Base-by-base conservation (phyloP, 2,113 vertebrate species). In the Peromyscus leucopus region DNA sequence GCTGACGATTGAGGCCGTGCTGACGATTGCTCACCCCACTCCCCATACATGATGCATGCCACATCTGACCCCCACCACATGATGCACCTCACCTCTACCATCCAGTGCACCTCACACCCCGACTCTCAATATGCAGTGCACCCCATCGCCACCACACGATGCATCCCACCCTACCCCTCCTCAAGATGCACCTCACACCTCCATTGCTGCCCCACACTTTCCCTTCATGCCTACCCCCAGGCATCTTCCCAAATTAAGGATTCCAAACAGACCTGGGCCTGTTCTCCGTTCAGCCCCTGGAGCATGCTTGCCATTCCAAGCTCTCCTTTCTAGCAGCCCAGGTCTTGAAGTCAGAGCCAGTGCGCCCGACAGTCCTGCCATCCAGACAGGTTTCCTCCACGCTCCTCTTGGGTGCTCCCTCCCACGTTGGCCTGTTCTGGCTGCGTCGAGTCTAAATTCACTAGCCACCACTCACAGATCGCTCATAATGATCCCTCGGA, bases 401-500 rank as follows among this genome's bases (percentile, higher is more conserved):
- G 86, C 51, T 63, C 2, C 90, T 92, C 92, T 97, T 97, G 28
- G 36, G 86, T 5, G 92, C 31, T 78, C 31, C 85, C 65, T 57
- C 10, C 89, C 33, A 0, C 75, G 75, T 42, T 55, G 3, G 95
- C 78, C 95, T 94, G 96, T 95, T 96, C 97, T 90, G 48, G 76
- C 87, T 92, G 93, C 96, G 61, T 36, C 42, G 84, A 96, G 96
- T 39, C 98, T 48, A 96, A 96, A 59, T 94, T 86, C 96, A 90
- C 96, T 96, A 76, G 96, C 97, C 95, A 61, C 97, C 97, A 95
- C 97, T 97, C 92, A 97, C 28, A 94, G 97, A 94, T 96, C 21
- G 48, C 95, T 97, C 97, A 48, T 90, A 97, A 98, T 98, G 98
- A 97, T 98, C 82, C 98, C 85, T 98, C 2, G 95, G 98, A 90